Evolutionary conservation across 2,113 vertebrate species (phyloP).

Genomic region (Calidris pygmaea): DNA sequence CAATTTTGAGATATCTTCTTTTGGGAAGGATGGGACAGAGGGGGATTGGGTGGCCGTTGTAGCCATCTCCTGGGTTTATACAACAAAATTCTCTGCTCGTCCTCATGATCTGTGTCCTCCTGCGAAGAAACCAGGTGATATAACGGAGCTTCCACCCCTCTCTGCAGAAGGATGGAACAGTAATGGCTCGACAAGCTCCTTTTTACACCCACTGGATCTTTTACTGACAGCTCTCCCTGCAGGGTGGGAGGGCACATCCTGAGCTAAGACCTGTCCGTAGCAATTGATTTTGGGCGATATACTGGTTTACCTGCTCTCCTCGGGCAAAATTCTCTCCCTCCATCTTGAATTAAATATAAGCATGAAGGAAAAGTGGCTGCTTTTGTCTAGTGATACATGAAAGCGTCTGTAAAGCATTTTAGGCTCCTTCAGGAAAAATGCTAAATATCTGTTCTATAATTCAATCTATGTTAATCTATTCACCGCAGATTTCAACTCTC

Average conservation of each 20-base stretch:
- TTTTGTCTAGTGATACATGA: neutral
- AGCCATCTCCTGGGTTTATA: neutral
- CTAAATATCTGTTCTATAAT: slow-evolving; percentile 29
- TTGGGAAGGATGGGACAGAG: neutral
- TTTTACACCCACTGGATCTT: neutral
- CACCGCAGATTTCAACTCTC: neutral
- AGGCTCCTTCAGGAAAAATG: slow-evolving; percentile 50
- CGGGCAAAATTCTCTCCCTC: neutral
- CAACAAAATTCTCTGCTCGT: neutral
- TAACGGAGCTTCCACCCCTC: neutral
- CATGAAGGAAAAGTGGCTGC: neutral
- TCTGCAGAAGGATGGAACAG: neutral
- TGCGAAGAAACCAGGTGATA: neutral
- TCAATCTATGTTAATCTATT: slow-evolving; percentile 19
- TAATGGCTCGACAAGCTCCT: neutral
- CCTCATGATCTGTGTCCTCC: neutral
- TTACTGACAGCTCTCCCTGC: neutral
- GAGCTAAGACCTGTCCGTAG: accelerated
- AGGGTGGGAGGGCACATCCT: neutral
- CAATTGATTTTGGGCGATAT: accelerated
- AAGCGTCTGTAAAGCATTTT: slow-evolving; percentile 1
- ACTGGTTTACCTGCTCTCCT: neutral
- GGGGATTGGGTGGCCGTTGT: neutral
- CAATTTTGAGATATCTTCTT: neutral
- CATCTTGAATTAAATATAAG: neutral